Evolutionary conservation across 2,797 vertebrate species (phyloP), one percentile per base, ranked within the genome.

Genomic region (Zenarchopterus dispar): DNA sequence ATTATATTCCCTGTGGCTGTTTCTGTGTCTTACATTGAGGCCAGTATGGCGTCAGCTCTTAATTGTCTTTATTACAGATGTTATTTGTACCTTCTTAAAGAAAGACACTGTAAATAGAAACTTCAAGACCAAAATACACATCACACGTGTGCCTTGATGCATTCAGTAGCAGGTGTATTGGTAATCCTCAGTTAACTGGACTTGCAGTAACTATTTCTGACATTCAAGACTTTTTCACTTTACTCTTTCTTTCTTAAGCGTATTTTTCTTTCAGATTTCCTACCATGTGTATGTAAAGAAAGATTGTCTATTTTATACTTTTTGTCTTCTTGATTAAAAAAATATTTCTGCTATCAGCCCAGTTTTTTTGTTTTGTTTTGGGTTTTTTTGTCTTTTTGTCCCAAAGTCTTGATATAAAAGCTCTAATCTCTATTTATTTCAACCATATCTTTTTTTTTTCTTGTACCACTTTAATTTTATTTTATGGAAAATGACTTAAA

Each of bases 261-360:
- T 76, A 67, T 78, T 68, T 75, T 75, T 73, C 67, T 62, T 80
- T 73, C 56, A 80, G 67, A 82, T 88, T 90, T 88, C 85, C 77
- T 89, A 75, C 80, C 70, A 82, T 62, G 62, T 93, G 81, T 90
- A 89, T 93, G 90, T 94, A 93, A 92, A 94, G 91, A 92, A 91
- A 93, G 89, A 93, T 91, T 89, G 75, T 92, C 90, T 93, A 94
- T 93, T 93, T 94, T 94, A 78, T 94, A 93, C 85, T 90, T 88
- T 80, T 88, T 85, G 89, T 78, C 62, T 62, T 89, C 87, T 85
- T 88, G 82, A 93, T 92, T 93, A 94, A 94, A 89, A n/a, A 67
- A 81, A 80, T 23, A 80, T 82, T 88, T 85, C 74, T 59, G 69
- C 47, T 70, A 52, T 44, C 45, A 62, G 21, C 19, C 17, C 0